Evolutionary conservation across 1,140 invertebrate genomes (phyloP).

Genomic region (Nautilus pompilius): DNA sequence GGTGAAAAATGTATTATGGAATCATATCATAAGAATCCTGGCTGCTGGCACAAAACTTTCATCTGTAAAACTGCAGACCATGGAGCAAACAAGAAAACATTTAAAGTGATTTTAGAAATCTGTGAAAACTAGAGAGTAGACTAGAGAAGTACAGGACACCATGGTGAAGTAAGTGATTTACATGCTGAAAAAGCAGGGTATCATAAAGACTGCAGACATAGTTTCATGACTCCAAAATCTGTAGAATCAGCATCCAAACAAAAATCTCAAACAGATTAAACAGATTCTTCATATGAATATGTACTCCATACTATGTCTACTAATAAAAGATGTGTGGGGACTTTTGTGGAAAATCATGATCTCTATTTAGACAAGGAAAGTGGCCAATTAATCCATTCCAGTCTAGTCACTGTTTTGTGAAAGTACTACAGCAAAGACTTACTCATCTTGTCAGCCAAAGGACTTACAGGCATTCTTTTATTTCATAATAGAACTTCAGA

Average conservation of each 20-base stretch:
- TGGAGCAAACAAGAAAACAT: not conserved
- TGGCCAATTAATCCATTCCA: not conserved
- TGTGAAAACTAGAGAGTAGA: not conserved
- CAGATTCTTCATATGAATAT: conserved; percentile 1
- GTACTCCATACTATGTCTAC: not conserved
- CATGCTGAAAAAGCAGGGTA: conserved; percentile 8
- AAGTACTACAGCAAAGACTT: conserved; percentile 9
- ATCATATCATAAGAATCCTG: conserved; percentile 1
- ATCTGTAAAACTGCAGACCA: not conserved
- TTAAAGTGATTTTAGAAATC: not conserved
- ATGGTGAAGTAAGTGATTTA: conserved; percentile 8
- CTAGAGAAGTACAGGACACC: not conserved
- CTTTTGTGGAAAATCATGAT: conserved; percentile 7
- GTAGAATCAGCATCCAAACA: not conserved
- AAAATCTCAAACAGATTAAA: not conserved
- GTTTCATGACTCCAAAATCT: not conserved
- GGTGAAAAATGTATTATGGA: not conserved
- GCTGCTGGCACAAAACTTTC: not conserved
- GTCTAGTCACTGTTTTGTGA: not conserved
- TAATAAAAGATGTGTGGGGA: conserved; percentile 7
- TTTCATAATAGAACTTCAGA: conserved; percentile 1
- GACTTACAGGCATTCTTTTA: conserved; percentile 6
- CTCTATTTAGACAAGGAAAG: not conserved
- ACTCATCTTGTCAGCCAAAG: conserved; percentile 2
- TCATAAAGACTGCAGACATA: conserved; percentile 1